Conservation (phyloP, 1,140 invertebrate species). For the Pseudomyrmex sp. region DNA sequence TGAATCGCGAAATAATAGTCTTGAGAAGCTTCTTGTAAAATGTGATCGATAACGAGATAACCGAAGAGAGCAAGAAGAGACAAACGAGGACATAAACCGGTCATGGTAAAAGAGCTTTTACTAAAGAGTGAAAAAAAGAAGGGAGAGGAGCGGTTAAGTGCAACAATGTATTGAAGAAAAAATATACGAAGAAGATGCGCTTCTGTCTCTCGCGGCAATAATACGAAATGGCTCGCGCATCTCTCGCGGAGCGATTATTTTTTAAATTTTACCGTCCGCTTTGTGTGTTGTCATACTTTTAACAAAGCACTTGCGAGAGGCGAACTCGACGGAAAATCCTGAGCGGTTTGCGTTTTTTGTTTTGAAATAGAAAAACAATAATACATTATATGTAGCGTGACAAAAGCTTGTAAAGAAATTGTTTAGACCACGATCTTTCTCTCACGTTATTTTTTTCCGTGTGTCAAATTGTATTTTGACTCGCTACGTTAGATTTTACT, state of each 20-base stretch:
- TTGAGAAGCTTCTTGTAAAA: background rate
- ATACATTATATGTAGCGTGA: no score
- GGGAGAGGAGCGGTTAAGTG: constrained; percentile 24
- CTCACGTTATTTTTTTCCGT: no score
- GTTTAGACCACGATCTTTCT: background rate
- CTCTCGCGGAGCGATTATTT: constrained; percentile 5
- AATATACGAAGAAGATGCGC: constrained; percentile 24
- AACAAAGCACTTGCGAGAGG: background rate
- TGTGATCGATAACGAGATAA: constrained; percentile 26
- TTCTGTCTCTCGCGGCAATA: constrained; percentile 30
- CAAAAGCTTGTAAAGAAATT: background rate
- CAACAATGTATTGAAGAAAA: constrained; percentile 35
- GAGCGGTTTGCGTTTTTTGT: background rate
- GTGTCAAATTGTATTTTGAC: background rate
- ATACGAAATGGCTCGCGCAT: constrained; percentile 27
- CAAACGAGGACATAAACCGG: constrained; percentile 38
- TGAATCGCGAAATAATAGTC: background rate
- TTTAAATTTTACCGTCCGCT: constrained; percentile 3
- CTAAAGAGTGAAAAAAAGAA: constrained; percentile 16
- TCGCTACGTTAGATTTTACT: background rate
- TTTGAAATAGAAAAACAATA: background rate
- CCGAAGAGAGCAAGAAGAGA: constrained; percentile 7
- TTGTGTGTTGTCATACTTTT: constrained; percentile 10
- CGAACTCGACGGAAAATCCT: background rate
- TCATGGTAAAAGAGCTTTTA: constrained; percentile 37